Conservation (phyloP, 2,888 invertebrate species). For the Eumacrocentrus americanus region DNA sequence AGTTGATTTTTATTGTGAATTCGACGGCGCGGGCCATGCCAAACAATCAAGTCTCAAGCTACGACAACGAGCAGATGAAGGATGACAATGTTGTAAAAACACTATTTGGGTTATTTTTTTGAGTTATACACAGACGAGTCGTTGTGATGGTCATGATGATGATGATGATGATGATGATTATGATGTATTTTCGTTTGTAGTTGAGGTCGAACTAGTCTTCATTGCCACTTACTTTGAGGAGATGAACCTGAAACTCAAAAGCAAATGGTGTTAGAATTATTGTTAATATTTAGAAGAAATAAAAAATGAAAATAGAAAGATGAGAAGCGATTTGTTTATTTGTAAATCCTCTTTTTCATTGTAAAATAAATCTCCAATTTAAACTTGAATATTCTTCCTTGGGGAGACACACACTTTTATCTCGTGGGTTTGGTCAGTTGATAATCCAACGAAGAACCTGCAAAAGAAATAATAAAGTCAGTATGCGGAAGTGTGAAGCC, state of each 20-base stretch:
- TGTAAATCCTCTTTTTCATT: not conserved
- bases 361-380: not conserved
- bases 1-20: constrained; percentile 19
- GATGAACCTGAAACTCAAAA: constrained; percentile 37
- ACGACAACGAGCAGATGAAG: constrained; percentile 57
- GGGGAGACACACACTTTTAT: not conserved
- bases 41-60: constrained; percentile 59
- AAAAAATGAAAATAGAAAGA: no score
- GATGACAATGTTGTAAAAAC: constrained; percentile 26
- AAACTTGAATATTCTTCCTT: constrained; percentile 9
- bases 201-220: not conserved
- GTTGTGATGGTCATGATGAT: constrained; percentile 4
- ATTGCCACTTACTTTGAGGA: not conserved
- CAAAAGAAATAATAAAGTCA: constrained; percentile 22
- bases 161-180: constrained; percentile 25
- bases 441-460: constrained; percentile 17
- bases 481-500: constrained; percentile 24
- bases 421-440: not conserved
- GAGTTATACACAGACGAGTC: no score
- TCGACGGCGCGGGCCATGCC: constrained; percentile 57
- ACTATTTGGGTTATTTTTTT: no score
- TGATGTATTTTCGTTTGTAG: constrained; percentile 3
- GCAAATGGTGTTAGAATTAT: not conserved
- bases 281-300: not conserved
- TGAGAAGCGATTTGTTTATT: not conserved